Base-by-base conservation (phyloP, 1,140 invertebrate genomes). In the Tribolium castaneum region DNA sequence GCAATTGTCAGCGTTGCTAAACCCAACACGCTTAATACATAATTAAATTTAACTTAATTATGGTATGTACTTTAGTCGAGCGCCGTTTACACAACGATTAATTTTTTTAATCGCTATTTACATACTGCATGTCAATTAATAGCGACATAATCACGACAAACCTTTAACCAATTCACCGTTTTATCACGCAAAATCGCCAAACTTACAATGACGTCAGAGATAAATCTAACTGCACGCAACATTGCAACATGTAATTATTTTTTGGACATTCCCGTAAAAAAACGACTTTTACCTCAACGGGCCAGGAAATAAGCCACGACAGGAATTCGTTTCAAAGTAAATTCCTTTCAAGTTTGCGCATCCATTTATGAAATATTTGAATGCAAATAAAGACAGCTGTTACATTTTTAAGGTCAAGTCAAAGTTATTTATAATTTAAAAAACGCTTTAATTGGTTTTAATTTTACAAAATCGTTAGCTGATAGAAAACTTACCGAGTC, bases 11-110 rank as follows among this genome's bases (percentile, higher is more conserved):
- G 25, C 13, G 59, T 66, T 66, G 59, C 59, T 35, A 66, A 66
- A 66, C 34, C 59, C 4, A 25, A 2, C 14, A 35, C 30, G n/a
- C 25, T 66, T 66, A 66, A 66, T 66, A 35, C 59, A 66, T 66
- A 66, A 66, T 66, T 35, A 66, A 66, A 66, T 66, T 59, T 39
- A 35, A 14, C 30, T 66, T 66, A 66, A 66, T 66, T 66, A 66
- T 66, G n/a, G 59, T 35, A 35, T 9, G n/a, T 35, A 66, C 22
- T 59, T 45, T 59, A 66, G 30, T 66, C 25, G 14, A 14, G 30
- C 59, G n/a, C 59, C 59, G 59, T 66, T 66, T 66, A 25, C 54
- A 3, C 54, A 59, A 59, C 54, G 54, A 19, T 59, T 59, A 59
- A 9, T 6, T 45, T 45, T 45, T 45, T 45, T 45, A 45, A 45